Percentiles rank a stretch among this genome's conserved stretches.
Conservation (phyloP, 1,140 invertebrate genomes). For the Drosophila nebulosa region DNA sequence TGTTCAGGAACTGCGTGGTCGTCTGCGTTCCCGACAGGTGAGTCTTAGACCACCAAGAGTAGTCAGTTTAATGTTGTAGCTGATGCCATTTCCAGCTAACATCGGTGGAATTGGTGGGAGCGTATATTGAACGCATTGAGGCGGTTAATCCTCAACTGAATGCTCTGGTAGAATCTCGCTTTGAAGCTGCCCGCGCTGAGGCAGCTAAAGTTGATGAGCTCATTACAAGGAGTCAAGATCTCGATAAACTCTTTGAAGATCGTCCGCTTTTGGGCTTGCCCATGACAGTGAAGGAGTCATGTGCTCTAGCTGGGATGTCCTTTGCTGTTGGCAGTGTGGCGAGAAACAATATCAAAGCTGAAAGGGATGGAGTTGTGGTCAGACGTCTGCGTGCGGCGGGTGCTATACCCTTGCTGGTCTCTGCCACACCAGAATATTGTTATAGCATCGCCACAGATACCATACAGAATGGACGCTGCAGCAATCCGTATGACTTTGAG, state of each 20-base stretch:
- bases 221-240: slow-evolving; percentile 41
- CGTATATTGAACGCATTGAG: slow-evolving; percentile 86
- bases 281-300: slow-evolving; percentile 89
- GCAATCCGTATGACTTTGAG: slow-evolving; percentile 89
- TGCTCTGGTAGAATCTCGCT: slow-evolving; percentile 87
- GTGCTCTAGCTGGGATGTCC: slow-evolving; percentile 85
- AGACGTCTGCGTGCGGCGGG: slow-evolving; percentile 85
- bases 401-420: slow-evolving; percentile 88
- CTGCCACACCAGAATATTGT: slow-evolving; percentile 91
- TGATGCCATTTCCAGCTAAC: slow-evolving; percentile 81
- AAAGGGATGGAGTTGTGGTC: slow-evolving; percentile 85
- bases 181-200: slow-evolving; percentile 85
- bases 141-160: slow-evolving; percentile 88
- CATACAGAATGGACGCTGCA: slow-evolving; percentile 86
- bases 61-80: neutral
- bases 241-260: slow-evolving; percentile 80
- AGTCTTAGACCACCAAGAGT: neutral
- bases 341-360: slow-evolving; percentile 83
- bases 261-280: slow-evolving; percentile 88
- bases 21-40: slow-evolving; percentile 40
- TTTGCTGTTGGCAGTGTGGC: slow-evolving; percentile 85
- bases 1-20: slow-evolving; percentile 41
- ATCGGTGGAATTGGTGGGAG: slow-evolving; percentile 84
- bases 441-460: slow-evolving; percentile 88
- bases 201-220: slow-evolving; percentile 84